A percentile compares a stretch with the other conserved stretches of the same genome.
phyloP scores from a whole-genome alignment of 1,140 invertebrate species.

The Drosophila pachea region DNA sequence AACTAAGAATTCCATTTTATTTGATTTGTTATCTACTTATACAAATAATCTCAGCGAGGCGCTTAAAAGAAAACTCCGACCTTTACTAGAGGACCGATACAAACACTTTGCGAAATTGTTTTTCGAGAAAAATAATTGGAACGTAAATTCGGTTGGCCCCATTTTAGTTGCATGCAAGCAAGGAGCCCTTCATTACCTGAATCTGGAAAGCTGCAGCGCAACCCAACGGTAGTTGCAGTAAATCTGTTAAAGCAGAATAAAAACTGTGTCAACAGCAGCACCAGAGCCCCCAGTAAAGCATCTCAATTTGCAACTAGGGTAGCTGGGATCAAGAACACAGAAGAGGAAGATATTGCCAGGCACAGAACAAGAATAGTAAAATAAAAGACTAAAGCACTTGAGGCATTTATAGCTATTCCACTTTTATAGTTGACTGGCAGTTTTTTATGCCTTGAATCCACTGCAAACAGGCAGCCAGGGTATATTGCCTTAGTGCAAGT shows the following conservation, averaged over 20 bases:
- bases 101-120: conserved; percentile 39
- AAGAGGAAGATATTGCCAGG: conserved; percentile 3
- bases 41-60: conserved; percentile 12
- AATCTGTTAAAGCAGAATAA: conserved; percentile 39
- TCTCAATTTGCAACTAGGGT: conserved; percentile 25
- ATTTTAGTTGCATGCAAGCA: conserved; percentile 21
- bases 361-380: conserved; percentile 13
- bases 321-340: conserved; percentile 11
- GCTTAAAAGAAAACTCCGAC: background rate
- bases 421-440: conserved; percentile 32
- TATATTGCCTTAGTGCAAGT: too few species aligned
- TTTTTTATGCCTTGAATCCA: background rate
- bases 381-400: conserved; percentile 32
- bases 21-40: background rate
- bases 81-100: background rate
- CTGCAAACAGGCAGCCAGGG: too few species aligned
- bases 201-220: conserved; percentile 1
- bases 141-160: conserved; percentile 38
- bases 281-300: conserved; percentile 12
- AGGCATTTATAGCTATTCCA: conserved; percentile 40
- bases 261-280: conserved; percentile 45
- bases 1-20: background rate
- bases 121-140: conserved; percentile 36
- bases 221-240: conserved; percentile 20
- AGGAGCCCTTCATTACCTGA: conserved; percentile 22